phyloP scores from a whole-genome alignment of 2,797 vertebrate species.

The Rhyacichthys aspro region DNA sequence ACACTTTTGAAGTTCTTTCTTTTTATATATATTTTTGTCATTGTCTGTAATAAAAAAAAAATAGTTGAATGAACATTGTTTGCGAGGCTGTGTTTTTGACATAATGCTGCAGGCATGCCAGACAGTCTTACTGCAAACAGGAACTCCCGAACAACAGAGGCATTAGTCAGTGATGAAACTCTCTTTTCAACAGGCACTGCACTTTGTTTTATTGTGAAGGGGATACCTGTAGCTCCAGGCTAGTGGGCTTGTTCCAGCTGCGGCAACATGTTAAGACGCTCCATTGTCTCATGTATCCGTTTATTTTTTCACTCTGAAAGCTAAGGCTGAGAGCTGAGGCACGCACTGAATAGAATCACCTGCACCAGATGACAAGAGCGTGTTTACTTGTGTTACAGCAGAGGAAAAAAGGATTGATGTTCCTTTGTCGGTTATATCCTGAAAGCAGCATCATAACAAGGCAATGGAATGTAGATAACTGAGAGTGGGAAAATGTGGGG shows the following conservation, averaged over 20 bases:
- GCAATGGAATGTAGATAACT: conserved; percentile 14
- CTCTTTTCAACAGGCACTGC: conserved; percentile 46
- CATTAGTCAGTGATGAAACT: conserved; percentile 54
- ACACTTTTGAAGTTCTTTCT: conserved; percentile 23
- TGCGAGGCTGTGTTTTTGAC: conserved; percentile 34
- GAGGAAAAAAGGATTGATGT: conserved; percentile 22
- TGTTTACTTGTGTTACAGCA: conserved; percentile 46
- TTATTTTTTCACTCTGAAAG: conserved; percentile 50
- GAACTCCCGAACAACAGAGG: conserved; percentile 57
- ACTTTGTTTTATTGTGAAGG: conserved; percentile 61
- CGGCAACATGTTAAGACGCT: conserved; percentile 61
- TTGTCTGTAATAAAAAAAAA: conserved; percentile 40
- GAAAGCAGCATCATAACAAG: conserved; percentile 10
- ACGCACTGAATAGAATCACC: conserved; percentile 51
- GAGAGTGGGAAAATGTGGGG: neutral
- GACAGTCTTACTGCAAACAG: conserved; percentile 43
- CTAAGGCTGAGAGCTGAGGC: conserved; percentile 38
- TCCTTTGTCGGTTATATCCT: conserved; percentile 36
- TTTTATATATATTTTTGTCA: conserved; percentile 26
- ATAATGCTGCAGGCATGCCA: conserved; percentile 29
- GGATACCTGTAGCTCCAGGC: conserved; percentile 59
- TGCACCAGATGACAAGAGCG: conserved; percentile 46
- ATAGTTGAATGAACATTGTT: conserved; percentile 25
- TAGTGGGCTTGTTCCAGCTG: conserved; percentile 53
- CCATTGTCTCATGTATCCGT: conserved; percentile 59